A percentile compares a stretch with the other conserved stretches of the same genome.
Evolutionary conservation across 2,113 vertebrate species (phyloP).

Genomic region (Xenopus borealis): DNA sequence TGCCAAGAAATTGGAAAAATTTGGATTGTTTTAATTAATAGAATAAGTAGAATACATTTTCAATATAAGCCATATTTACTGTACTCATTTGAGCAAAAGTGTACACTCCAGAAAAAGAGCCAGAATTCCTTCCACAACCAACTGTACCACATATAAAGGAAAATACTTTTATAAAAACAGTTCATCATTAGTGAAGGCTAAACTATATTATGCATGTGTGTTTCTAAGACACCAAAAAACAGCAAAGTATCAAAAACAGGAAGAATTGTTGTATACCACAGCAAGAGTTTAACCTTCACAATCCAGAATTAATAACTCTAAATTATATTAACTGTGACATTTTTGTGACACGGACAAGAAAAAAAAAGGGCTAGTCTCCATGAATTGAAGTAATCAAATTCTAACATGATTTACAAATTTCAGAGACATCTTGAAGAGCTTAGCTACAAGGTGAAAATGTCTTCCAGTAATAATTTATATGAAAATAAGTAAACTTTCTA

Average conservation of each 20-base stretch:
- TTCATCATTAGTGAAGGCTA: too few relatives aligned
- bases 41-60: too few relatives aligned
- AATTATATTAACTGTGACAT: constrained; percentile 42
- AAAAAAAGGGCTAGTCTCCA: not conserved
- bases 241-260: constrained; percentile 1
- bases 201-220: too few relatives aligned
- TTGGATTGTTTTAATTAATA: too few relatives aligned
- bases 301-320: constrained; percentile 37
- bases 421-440: constrained; percentile 11
- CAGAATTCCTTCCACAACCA: too few relatives aligned
- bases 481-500: not conserved
- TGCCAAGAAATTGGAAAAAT: too few relatives aligned
- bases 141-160: too few relatives aligned
- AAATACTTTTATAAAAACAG: too few relatives aligned
- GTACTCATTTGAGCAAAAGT: too few relatives aligned
- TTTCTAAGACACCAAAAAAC: not conserved
- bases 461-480: constrained; percentile 5
- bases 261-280: constrained; percentile 38
- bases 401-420: constrained; percentile 32
- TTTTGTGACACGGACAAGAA: not conserved
- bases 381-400: constrained; percentile 19
- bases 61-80: too few relatives aligned
- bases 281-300: constrained; percentile 38
- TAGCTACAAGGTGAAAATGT: constrained; percentile 22
- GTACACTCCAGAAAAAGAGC: too few relatives aligned